A percentile compares a stretch with the other conserved stretches of the same genome.
These are phyloP conservation scores for Tupaia chinensis DNA, from an alignment of 2,113 vertebrate genomes.

Conservation along the genomic window DNA sequence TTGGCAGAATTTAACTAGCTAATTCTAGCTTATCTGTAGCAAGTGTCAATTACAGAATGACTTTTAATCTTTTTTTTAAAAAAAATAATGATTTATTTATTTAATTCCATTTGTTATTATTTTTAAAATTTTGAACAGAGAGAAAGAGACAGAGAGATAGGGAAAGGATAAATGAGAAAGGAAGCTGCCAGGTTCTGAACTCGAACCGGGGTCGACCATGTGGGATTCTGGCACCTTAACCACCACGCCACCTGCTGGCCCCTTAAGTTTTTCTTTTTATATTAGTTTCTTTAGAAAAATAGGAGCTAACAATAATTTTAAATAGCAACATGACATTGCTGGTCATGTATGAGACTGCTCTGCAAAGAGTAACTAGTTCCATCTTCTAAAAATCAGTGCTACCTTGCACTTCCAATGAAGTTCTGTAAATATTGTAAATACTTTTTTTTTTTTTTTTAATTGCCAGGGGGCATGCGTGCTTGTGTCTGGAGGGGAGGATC, in stretches of 20 bases:
- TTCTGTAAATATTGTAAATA: slow-evolving; percentile 9
- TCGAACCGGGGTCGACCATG: too few relatives aligned
- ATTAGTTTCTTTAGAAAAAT: slow-evolving; percentile 25
- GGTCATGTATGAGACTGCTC: slow-evolving; percentile 16
- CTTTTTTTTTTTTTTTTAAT: background rate
- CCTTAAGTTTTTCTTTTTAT: background rate
- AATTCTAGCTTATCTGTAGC: slow-evolving; percentile 13
- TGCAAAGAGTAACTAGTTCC: background rate
- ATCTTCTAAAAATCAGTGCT: background rate
- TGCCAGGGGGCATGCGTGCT: too few relatives aligned
- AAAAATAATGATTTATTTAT: too few relatives aligned
- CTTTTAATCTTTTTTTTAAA: too few relatives aligned
- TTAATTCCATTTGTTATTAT: too few relatives aligned
- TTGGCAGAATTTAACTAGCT: slow-evolving; percentile 20
- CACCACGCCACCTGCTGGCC: too few relatives aligned
- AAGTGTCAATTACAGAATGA: slow-evolving; percentile 9
- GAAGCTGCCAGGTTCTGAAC: too few relatives aligned
- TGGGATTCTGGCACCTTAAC: too few relatives aligned
- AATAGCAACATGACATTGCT: background rate
- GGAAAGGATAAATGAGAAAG: background rate
- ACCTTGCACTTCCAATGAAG: background rate
- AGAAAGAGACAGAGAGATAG: background rate
- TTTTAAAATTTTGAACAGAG: too few relatives aligned
- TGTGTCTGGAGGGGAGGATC: too few relatives aligned
- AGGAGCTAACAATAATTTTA: background rate